Evolutionary conservation across 2,888 invertebrate species (phyloP).

Genomic region (Amphipoea oculea): DNA sequence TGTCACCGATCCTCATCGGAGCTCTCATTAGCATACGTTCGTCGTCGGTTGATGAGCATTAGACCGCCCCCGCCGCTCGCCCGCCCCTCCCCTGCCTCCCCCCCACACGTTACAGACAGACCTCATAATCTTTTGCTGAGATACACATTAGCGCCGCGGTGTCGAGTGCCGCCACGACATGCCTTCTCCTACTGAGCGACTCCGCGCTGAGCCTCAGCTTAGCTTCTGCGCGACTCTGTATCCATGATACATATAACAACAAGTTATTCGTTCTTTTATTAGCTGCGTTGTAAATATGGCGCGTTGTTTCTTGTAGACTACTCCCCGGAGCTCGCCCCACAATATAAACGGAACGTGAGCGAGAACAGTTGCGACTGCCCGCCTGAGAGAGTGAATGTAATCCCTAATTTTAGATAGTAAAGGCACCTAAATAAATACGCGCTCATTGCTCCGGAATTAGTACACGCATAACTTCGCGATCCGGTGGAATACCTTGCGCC

Average conservation of each 20-base stretch:
- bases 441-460: conserved; percentile 42
- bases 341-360: conserved; percentile 5
- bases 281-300: conserved; percentile 13
- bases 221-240: conserved; percentile 5
- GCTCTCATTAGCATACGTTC: conserved; percentile 57
- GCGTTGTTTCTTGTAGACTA: conserved; percentile 12
- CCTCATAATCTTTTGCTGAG: conserved; percentile 42
- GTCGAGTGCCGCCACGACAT: not conserved
- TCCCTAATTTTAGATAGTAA: conserved; percentile 37
- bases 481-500: conserved; percentile 45
- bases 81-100: not conserved
- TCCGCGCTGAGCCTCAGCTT: not conserved
- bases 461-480: conserved; percentile 52
- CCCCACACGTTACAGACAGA: conserved; percentile 24
- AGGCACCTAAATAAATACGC: conserved; percentile 50
- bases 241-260: conserved; percentile 17
- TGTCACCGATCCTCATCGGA: conserved; percentile 48
- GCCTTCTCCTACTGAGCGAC: not conserved
- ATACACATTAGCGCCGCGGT: conserved; percentile 30
- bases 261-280: conserved; percentile 12
- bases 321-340: not conserved
- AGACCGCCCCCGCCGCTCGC: not conserved
- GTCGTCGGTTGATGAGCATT: conserved; percentile 54
- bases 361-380: not conserved
- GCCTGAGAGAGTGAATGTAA: conserved; percentile 21